Evolutionary conservation across 2,888 invertebrate genomes (phyloP).

Genomic region (Phalangium opilio): DNA sequence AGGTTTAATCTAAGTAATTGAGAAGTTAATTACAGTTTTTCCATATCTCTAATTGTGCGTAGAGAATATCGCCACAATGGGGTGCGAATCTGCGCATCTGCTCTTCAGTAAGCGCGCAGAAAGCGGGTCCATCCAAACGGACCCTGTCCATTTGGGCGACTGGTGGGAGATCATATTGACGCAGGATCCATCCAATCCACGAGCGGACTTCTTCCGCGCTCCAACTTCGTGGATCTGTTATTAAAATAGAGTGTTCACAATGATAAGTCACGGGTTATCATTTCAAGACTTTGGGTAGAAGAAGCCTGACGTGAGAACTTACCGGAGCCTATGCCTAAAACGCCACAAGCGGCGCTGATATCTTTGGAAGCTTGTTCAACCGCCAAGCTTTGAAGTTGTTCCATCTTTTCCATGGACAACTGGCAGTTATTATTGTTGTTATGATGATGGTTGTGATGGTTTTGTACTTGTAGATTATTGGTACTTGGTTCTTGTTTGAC

Average conservation of each 20-base stretch:
- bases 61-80: conserved; percentile 65
- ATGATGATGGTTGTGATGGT: conserved; percentile 4
- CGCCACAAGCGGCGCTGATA: conserved; percentile 15
- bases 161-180: conserved; percentile 50
- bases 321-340: conserved; percentile 18
- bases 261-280: no score
- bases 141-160: conserved; percentile 39
- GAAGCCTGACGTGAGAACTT: conserved; percentile 5
- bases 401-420: conserved; percentile 9
- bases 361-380: conserved; percentile 18
- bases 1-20: not conserved
- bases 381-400: conserved; percentile 12
- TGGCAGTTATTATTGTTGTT: not conserved
- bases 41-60: conserved; percentile 82
- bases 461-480: not conserved
- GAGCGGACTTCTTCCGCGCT: conserved; percentile 64
- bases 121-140: conserved; percentile 58
- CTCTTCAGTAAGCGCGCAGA: conserved; percentile 62
- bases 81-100: conserved; percentile 63
- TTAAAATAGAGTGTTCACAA: no score
- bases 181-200: conserved; percentile 75
- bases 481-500: not conserved
- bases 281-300: no score
- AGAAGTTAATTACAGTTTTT: conserved; percentile 42
- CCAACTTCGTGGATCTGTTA: conserved; percentile 74